Evolutionary conservation across 2,888 invertebrate species (phyloP).

Genomic region (Euplexia lucipara): DNA sequence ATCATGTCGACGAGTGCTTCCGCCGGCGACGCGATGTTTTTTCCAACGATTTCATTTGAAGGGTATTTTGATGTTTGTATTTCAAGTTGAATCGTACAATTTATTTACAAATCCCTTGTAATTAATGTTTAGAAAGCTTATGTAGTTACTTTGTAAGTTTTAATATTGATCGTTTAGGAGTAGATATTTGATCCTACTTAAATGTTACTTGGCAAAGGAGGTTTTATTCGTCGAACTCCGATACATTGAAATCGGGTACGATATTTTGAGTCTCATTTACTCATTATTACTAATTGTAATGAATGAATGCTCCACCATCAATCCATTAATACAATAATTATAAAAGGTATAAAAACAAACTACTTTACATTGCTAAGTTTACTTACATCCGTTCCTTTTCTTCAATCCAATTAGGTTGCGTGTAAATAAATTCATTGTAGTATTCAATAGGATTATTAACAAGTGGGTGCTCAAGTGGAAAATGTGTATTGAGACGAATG

Average conservation of each 20-base stretch:
- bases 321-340: no score
- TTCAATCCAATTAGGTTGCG: slow-evolving; percentile 69
- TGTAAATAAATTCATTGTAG: slow-evolving; percentile 75
- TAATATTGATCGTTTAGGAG: neutral
- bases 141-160: neutral
- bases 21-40: slow-evolving; percentile 78
- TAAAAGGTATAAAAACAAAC: neutral
- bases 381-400: slow-evolving; percentile 68
- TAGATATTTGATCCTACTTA: neutral
- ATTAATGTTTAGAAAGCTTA: slow-evolving; percentile 14
- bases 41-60: slow-evolving; percentile 73
- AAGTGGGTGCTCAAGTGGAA: slow-evolving; percentile 10
- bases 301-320: neutral
- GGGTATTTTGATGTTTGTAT: slow-evolving; percentile 58
- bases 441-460: slow-evolving; percentile 38
- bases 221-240: neutral
- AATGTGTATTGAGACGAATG: slow-evolving; percentile 5
- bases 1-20: slow-evolving; percentile 89
- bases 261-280: neutral
- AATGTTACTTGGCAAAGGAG: neutral
- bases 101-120: slow-evolving; percentile 41
- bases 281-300: neutral
- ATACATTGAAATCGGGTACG: neutral
- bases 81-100: slow-evolving; percentile 50
- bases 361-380: slow-evolving; percentile 34